Evolutionary conservation across 2,888 invertebrate species (phyloP).

Genomic region (Nemapogon koenigi): DNA sequence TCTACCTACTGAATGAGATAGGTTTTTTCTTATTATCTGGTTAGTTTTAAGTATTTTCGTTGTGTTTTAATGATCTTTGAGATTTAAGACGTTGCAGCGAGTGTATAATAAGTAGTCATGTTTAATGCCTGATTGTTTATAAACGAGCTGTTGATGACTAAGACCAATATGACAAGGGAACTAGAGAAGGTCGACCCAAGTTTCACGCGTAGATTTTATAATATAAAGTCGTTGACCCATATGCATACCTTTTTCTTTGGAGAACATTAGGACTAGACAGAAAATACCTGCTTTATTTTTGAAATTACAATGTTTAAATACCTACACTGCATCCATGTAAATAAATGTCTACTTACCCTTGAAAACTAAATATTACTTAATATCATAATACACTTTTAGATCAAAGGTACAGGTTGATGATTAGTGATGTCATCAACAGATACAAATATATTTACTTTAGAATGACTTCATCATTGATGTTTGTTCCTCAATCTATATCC

Average conservation of each 20-base stretch:
- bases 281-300: too few species aligned
- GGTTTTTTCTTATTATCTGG: constrained; percentile 31
- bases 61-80: constrained; percentile 1
- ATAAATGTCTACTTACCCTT: too few species aligned
- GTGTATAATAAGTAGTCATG: not conserved
- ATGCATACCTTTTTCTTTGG: not conserved
- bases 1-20: constrained; percentile 29
- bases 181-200: constrained; percentile 5
- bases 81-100: not conserved
- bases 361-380: too few species aligned
- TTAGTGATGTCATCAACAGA: too few species aligned
- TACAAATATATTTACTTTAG: too few species aligned
- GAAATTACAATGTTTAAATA: too few species aligned
- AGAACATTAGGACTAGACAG: too few species aligned
- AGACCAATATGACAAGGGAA: not conserved
- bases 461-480: too few species aligned
- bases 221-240: constrained; percentile 1
- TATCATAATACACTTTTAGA: too few species aligned
- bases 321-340: too few species aligned
- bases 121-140: constrained; percentile 7
- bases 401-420: too few species aligned
- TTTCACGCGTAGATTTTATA: constrained; percentile 5
- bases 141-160: constrained; percentile 2
- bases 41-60: constrained; percentile 21
- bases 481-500: too few species aligned